Percentiles rank a stretch among this genome's conserved stretches.
Conservation (phyloP, 2,888 invertebrate species). For the Netelia inedita region DNA sequence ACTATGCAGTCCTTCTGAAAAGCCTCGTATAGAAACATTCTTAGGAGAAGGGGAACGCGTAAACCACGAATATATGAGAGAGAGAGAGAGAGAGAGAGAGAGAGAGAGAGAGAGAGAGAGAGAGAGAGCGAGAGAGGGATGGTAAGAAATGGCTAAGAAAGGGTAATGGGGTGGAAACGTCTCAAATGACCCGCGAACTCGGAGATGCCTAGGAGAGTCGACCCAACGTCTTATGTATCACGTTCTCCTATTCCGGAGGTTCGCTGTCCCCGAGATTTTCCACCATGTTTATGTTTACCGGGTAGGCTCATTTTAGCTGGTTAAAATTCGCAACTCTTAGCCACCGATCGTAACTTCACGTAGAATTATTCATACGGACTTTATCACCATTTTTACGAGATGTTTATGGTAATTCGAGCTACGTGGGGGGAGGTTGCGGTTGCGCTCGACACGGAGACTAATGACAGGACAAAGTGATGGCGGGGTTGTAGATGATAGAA, state of each 20-base stretch:
- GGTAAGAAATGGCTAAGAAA: conserved; percentile 77
- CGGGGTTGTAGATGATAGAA: neutral
- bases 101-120: conserved; percentile 64
- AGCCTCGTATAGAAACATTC: conserved; percentile 48
- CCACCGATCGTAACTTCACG: conserved; percentile 26
- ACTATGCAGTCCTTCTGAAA: conserved; percentile 27
- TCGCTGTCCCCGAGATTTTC: conserved; percentile 10
- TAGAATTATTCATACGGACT: conserved; percentile 51
- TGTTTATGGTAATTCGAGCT: conserved; percentile 77
- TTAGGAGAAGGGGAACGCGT: conserved; percentile 20
- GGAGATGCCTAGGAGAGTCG: conserved; percentile 72
- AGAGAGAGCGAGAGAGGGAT: conserved; percentile 66
- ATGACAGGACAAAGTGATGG: neutral
- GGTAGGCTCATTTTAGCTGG: conserved; percentile 50
- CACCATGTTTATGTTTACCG: conserved; percentile 81
- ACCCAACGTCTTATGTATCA: conserved; percentile 63
- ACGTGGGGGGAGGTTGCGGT: neutral
- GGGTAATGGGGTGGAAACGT: conserved; percentile 84
- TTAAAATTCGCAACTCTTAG: conserved; percentile 8
- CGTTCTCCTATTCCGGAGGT: conserved; percentile 8
- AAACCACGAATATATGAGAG: neutral
- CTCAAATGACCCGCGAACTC: conserved; percentile 85
- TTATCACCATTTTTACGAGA: conserved; percentile 75
- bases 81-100: conserved; percentile 68
- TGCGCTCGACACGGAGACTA: neutral